Conservation (phyloP, 2,113 vertebrate species). For the human region DNA sequence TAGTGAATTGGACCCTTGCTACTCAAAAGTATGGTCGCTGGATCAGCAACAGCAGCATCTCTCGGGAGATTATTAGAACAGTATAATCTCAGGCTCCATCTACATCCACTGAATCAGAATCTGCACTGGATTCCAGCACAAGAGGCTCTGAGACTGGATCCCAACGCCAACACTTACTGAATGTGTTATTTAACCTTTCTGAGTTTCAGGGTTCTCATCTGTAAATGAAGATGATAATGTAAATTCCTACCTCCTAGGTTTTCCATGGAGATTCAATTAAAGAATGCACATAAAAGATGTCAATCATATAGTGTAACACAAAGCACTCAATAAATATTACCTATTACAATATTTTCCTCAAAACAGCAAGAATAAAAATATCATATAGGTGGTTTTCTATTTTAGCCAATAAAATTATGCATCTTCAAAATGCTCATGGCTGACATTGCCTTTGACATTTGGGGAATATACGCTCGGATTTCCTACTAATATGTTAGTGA, state of each 20-base stretch:
- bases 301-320: not conserved
- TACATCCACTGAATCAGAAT: not conserved
- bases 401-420: not conserved
- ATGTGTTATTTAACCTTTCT: not conserved
- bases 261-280: not conserved
- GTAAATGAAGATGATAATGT: not conserved
- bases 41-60: not conserved
- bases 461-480: slow-evolving; percentile 35
- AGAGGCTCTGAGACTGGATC: not conserved
- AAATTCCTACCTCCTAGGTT: not conserved
- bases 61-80: not conserved
- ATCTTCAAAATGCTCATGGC: not conserved
- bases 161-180: not conserved
- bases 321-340: not conserved
- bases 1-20: not conserved
- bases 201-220: not conserved
- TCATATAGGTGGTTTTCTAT: slow-evolving; percentile 19
- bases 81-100: not conserved
- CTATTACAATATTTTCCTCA: not conserved
- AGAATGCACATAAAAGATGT: not conserved
- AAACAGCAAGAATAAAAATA: slow-evolving; percentile 29
- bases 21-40: not conserved
- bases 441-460: not conserved
- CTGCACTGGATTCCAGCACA: not conserved
- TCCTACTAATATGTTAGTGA: slow-evolving; percentile 70